A percentile compares a stretch with the other conserved stretches of the same genome.
phyloP scores from a whole-genome alignment of 2,888 invertebrate genomes.

The Rugalucina vietnamica region DNA sequence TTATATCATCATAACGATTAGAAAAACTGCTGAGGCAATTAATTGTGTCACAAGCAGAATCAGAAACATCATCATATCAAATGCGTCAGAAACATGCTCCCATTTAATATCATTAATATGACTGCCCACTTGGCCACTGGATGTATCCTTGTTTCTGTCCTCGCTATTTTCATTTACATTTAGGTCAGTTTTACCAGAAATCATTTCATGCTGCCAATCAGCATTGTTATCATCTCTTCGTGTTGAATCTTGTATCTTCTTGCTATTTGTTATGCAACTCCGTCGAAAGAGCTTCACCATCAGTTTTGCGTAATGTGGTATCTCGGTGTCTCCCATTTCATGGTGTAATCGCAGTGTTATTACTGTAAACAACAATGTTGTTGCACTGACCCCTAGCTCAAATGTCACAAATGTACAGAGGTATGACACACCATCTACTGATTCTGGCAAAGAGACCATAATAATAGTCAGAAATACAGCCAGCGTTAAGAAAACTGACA shows the following conservation, averaged over 20 bases:
- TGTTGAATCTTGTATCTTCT: no score
- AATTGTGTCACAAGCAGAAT: slow-evolving; percentile 12
- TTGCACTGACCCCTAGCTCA: slow-evolving; percentile 24
- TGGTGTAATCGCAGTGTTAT: slow-evolving; percentile 12
- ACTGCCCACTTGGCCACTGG: no score
- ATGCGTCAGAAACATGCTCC: slow-evolving; percentile 33
- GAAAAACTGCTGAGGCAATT: neutral
- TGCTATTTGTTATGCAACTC: no score
- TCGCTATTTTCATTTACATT: no score
- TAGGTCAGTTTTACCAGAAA: no score
- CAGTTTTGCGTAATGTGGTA: neutral
- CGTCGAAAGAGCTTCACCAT: slow-evolving; percentile 19
- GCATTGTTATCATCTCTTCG: no score
- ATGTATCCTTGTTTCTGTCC: no score
- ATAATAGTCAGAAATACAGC: slow-evolving; percentile 50
- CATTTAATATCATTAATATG: neutral
- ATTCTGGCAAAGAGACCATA: slow-evolving; percentile 40
- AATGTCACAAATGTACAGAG: slow-evolving; percentile 45
- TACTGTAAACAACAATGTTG: slow-evolving; percentile 25
- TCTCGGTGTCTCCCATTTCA: neutral
- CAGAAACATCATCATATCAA: slow-evolving; percentile 38
- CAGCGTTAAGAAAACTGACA: slow-evolving; percentile 46
- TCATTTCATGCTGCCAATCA: no score
- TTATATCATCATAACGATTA: neutral
- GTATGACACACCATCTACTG: slow-evolving; percentile 48